These are phyloP conservation scores for Cottoperca gobio DNA, from an alignment of 2,797 vertebrate genomes.

Conservation along the genomic window DNA sequence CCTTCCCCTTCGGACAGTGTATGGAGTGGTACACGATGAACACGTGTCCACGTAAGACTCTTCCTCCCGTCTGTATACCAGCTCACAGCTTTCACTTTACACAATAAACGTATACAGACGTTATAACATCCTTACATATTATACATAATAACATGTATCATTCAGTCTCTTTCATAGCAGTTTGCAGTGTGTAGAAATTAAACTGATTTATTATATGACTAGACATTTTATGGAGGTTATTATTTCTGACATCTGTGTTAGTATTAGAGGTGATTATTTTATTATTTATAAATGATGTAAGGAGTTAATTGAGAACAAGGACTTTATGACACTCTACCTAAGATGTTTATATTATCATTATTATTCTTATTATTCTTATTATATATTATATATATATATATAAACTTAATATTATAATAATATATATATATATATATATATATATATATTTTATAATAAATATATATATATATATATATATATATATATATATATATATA, in stretches of 20 bases:
- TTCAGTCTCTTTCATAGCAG: not conserved
- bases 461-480: no score
- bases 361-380: no score
- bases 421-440: no score
- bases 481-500: no score
- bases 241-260: not conserved
- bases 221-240: no score
- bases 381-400: no score
- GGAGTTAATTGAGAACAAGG: not conserved
- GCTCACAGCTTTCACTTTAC: not conserved
- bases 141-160: not conserved
- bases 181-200: not conserved
- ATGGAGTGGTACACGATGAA: slow-evolving; percentile 99
- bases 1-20: slow-evolving; percentile 97
- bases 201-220: not conserved
- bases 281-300: not conserved
- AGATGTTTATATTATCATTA: no score
- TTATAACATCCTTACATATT: not conserved
- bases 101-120: no score
- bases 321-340: not conserved
- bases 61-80: accelerated
- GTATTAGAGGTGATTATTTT: not conserved
- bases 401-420: no score
- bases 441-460: no score
- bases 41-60: slow-evolving; percentile 92